Evolutionary conservation across 2,113 vertebrate species (phyloP), one percentile per base, ranked within the genome.

Genomic region (Cynopterus brachyotis): DNA sequence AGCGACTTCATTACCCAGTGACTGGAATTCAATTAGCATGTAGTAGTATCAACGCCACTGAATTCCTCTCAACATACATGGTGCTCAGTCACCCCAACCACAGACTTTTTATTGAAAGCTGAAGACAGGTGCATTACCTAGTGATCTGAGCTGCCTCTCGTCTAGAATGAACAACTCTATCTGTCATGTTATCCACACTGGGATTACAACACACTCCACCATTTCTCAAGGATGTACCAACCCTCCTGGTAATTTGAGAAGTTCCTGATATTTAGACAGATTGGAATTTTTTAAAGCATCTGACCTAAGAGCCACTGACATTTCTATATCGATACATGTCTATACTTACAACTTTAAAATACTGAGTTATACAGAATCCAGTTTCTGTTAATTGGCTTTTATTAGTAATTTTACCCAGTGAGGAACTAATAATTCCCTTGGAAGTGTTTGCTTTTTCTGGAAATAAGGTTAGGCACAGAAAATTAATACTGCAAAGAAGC

Each of bases 401-500:
- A 53, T 45, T 32, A 94, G 37, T 75, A 35, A 96, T 83, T 94
- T 64, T 75, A 92, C 35, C 42, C 84, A 66, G 0, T 0, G 37
- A 75, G 32, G 19, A 75, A 73, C 24, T 13, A 66, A 42, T 53
- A 76, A 85, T 50, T 78, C 40, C 7, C 28, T 94, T 47, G 45
- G 32, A 69, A 87, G 35, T 20, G 55, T 59, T 47, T 59, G n/a
- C 32, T 53, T 89, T 86, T 95, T 87, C 59, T 47, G 22, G 87
- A 93, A 95, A 88, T 15, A 62, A 66, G 30, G 73, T 55, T 42
- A 55, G 50, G 50, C 50, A 93, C 50, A 90, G 72, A 89, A 91
- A 37, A 94, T 64, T 24, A 66, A 82, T 45, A 91, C 81, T 47
- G 30, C 15, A 37, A 66, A 92, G 57, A 79, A 32, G 50, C 45